Conservation (phyloP, 2,888 invertebrate species). For the Mallateleia sp. region DNA sequence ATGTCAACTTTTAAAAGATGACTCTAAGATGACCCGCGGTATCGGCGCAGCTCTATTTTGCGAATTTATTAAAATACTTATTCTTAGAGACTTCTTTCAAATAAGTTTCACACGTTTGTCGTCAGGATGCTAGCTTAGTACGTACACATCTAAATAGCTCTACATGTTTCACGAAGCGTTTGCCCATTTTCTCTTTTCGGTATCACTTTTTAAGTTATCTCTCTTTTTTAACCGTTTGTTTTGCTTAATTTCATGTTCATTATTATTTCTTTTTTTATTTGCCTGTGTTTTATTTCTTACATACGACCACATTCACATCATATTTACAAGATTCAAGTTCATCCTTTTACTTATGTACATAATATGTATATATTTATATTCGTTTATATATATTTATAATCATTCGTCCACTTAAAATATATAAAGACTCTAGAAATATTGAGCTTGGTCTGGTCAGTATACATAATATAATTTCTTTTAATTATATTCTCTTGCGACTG, state of each 20-base stretch:
- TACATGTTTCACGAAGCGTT: constrained; percentile 60
- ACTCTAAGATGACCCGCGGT: constrained; percentile 38
- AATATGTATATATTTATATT: constrained; percentile 59
- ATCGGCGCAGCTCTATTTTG: constrained; percentile 26
- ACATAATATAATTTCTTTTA: constrained; percentile 85
- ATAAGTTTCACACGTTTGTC: constrained; percentile 47
- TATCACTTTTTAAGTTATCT: constrained; percentile 49
- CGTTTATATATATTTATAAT: constrained; percentile 79
- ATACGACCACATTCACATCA: constrained; percentile 51
- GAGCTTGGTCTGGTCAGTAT: constrained; percentile 90
- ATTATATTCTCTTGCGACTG: constrained; percentile 72
- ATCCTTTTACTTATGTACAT: constrained; percentile 63
- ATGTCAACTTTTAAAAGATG: constrained; percentile 51
- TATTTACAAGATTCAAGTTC: constrained; percentile 66
- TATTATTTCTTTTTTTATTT: constrained; percentile 10
- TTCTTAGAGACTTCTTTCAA: constrained; percentile 58
- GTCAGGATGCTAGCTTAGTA: constrained; percentile 56
- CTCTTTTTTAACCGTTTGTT: background rate
- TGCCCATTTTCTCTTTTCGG: constrained; percentile 34
- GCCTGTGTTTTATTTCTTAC: constrained; percentile 32
- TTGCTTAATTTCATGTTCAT: background rate
- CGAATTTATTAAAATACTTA: constrained; percentile 61
- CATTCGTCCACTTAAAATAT: constrained; percentile 87
- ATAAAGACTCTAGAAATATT: constrained; percentile 90
- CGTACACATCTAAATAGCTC: constrained; percentile 65